These are phyloP conservation scores for Melanchra persicariae DNA, from an alignment of 2,888 invertebrate species.

Conservation along the genomic window DNA sequence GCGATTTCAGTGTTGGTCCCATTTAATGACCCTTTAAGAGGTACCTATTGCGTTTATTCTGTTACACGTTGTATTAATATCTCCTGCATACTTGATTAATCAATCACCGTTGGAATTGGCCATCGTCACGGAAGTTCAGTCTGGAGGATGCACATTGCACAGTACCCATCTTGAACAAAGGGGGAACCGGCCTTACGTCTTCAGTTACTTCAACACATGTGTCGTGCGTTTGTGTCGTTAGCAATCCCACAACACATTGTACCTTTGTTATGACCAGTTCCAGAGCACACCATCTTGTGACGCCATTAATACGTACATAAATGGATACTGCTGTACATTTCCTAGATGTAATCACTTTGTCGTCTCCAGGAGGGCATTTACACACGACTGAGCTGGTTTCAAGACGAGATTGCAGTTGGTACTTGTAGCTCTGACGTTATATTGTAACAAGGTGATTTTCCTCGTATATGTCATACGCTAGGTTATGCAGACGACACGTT, in stretches of 20 bases:
- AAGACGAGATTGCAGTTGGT: background rate
- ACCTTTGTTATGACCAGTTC: conserved; percentile 3
- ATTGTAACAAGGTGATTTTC: too few relatives aligned
- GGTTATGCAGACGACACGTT: background rate
- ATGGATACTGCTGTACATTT: conserved; percentile 24
- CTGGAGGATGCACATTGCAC: background rate
- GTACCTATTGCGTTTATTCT: too few relatives aligned
- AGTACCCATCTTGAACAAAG: background rate
- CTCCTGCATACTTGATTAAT: too few relatives aligned
- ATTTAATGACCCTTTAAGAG: too few relatives aligned
- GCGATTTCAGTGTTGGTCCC: too few relatives aligned
- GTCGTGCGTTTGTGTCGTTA: background rate
- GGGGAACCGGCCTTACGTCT: background rate
- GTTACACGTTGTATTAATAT: too few relatives aligned
- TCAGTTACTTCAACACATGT: background rate
- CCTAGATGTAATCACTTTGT: conserved; percentile 34
- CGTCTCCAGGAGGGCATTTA: background rate
- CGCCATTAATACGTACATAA: conserved; percentile 34
- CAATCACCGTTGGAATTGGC: too few relatives aligned
- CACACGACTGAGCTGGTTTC: background rate
- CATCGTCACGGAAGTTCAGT: too few relatives aligned
- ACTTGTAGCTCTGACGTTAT: background rate
- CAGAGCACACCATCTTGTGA: background rate
- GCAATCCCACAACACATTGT: conserved; percentile 1
- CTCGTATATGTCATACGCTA: too few relatives aligned